phyloP scores from a whole-genome alignment of 2,888 invertebrate species.

The Aspidiotus destructor region DNA sequence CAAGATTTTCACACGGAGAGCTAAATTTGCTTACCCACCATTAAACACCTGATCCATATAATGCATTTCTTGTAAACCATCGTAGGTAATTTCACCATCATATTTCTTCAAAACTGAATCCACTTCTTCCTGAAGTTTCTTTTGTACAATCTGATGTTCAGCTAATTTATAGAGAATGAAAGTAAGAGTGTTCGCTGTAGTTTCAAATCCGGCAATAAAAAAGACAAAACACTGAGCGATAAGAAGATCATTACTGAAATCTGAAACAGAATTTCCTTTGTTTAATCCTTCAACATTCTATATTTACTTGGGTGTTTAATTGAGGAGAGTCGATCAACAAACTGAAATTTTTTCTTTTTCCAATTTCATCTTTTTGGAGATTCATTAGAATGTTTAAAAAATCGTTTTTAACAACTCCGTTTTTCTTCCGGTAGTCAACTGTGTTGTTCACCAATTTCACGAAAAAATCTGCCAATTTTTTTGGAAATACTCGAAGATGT shows the following conservation, averaged over 20 bases:
- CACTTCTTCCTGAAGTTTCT: slow-evolving; percentile 45
- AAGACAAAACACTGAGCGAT: slow-evolving; percentile 42
- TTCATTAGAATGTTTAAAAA: slow-evolving; percentile 11
- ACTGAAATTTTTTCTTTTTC: not conserved
- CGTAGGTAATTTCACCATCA: slow-evolving; percentile 39
- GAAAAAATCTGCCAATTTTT: slow-evolving; percentile 10
- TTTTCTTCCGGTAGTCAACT: slow-evolving; percentile 11
- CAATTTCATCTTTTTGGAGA: too few species aligned
- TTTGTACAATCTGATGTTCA: slow-evolving; percentile 45
- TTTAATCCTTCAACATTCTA: not conserved
- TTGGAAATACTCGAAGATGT: too few species aligned
- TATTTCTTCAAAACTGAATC: slow-evolving; percentile 43
- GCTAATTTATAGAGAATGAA: slow-evolving; percentile 50
- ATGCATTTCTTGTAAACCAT: slow-evolving; percentile 40
- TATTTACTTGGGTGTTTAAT: not conserved
- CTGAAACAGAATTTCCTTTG: not conserved
- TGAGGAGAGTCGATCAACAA: not conserved
- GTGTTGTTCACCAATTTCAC: slow-evolving; percentile 9
- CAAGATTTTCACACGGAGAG: not conserved
- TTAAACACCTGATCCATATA: slow-evolving; percentile 41
- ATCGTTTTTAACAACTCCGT: slow-evolving; percentile 25
- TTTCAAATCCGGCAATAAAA: slow-evolving; percentile 53
- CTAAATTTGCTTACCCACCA: slow-evolving; percentile 36
- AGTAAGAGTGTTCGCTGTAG: slow-evolving; percentile 49
- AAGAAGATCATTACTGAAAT: not conserved